Base-by-base conservation (phyloP, 1,140 invertebrate species). In the Dolichoris vasculosae region DNA sequence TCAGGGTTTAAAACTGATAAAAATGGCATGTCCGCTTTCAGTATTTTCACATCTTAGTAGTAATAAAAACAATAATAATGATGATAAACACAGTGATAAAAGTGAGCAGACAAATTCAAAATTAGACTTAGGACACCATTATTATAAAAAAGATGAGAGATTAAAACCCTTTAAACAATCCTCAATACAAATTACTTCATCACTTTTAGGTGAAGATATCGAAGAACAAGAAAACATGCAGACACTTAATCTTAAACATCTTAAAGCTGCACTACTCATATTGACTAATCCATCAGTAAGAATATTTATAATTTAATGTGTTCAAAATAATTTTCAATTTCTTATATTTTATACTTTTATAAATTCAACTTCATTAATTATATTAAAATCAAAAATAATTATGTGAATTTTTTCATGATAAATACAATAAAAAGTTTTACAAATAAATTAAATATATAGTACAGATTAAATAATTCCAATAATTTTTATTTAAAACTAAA, bases 261-360 rank as follows among this genome's bases (percentile, higher is more conserved):
- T 95, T 32, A 94, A 93, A 82, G 93, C 94, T 20, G 94, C 94
- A 3, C 94, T 95, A n/a, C 90, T 93, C 26, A 91, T 94, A 80
- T 90, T 95, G 77, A 95, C 94, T 17, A 93, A 94, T 87, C 95
- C 95, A 86, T 92, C 94, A 93, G 95, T 95, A 92, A 93, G 84
- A 78, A 23, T 11, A 51, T 38, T 8, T 43, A 69, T 1, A 69
- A 3, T 69, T 38, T 23, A 38, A 7, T 13, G 3, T 32, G 64
- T 6, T n/a, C n/a, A n/a, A n/a, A n/a, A n/a, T n/a, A n/a, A n/a
- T n/a, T n/a, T n/a, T n/a, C n/a, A n/a, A n/a, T n/a, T n/a, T n/a
- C n/a, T n/a, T n/a, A n/a, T n/a, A n/a, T n/a, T n/a, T n/a, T n/a
- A n/a, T n/a, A n/a, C n/a, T n/a, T n/a, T n/a, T n/a, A n/a, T n/a